Evolutionary conservation across 1,140 invertebrate genomes (phyloP), one percentile per base, ranked within the genome.

Genomic region (Radopholus similis): DNA sequence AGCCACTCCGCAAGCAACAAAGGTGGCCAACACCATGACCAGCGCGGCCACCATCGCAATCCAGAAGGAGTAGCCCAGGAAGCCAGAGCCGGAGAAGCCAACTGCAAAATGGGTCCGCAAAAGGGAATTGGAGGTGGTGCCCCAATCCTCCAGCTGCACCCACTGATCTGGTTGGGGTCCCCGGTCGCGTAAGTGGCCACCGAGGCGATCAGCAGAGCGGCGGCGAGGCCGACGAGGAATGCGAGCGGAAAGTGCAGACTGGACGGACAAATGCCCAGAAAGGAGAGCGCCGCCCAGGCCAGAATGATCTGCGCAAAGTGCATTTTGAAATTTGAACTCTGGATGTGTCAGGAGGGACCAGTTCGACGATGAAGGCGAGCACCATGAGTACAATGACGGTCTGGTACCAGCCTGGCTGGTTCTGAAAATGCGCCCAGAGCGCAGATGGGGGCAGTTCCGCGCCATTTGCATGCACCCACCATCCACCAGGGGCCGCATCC

Each of bases 381-480:
- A 65, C 54, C 30, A 65, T 53, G 13, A 65, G 32, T 13, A 65
- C 38, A 26, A 65, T 65, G 26, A 65, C 63, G 26, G 63, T 34
- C 21, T 57, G 47, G 37, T 55, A 54, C 63, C 63, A 65, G 37
- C 37, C 38, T n/a, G 63, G 63, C 55, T 65, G 63, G 38, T 55
- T 38, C 63, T 65, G 38, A 9, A 30, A 32, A 8, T 28, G 26
- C n/a, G 26, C 4, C 26, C 8, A 30, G 5, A 9, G 18, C 11
- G n/a, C 11, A n/a, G 38, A n/a, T 40, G 11, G n/a, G 11, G 38
- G 38, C 38, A 40, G 11, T 40, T 28, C 18, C 23, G 9, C 18
- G 23, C 18, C 47, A n/a, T n/a, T n/a, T n/a, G n/a, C 9, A 15
- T 30, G 28, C 28, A 42, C 44, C 42, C 42, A 60, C 58, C 30